Conservation (phyloP, 2,113 vertebrate genomes). For the Oryzias curvinotus region DNA sequence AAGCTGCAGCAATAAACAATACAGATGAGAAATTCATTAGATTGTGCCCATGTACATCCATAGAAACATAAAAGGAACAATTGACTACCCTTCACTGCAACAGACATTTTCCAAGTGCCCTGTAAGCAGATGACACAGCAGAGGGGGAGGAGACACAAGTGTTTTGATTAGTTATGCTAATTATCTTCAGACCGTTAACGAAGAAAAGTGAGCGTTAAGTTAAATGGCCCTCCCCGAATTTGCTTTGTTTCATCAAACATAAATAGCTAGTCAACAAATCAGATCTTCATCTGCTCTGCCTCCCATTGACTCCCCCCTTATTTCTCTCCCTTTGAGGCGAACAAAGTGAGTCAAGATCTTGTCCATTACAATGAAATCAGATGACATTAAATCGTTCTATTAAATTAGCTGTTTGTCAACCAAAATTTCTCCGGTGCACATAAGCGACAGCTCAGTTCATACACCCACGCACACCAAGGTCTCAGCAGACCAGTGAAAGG, state of each 20-base stretch:
- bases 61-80: conserved; percentile 58
- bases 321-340: conserved; percentile 37
- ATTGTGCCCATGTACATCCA: conserved; percentile 43
- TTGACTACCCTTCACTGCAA: conserved; percentile 44
- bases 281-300: conserved; percentile 46
- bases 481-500: conserved; percentile 36
- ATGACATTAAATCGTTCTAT: conserved; percentile 49
- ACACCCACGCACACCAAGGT: conserved; percentile 12
- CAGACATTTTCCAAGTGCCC: conserved; percentile 53
- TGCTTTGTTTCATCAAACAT: conserved; percentile 60
- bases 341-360: conserved; percentile 44
- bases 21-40: conserved; percentile 47
- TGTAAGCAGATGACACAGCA: conserved; percentile 49
- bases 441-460: conserved; percentile 31
- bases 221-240: conserved; percentile 68
- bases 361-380: conserved; percentile 56
- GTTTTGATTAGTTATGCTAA: conserved; percentile 73
- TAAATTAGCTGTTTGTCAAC: conserved; percentile 49
- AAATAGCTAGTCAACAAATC: conserved; percentile 54
- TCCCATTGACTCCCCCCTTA: conserved; percentile 26
- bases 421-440: conserved; percentile 24
- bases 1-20: conserved; percentile 15
- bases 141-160: conserved; percentile 57
- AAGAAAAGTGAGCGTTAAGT: conserved; percentile 66
- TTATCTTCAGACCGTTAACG: conserved; percentile 68